Conservation (phyloP, 2,797 vertebrate species). For the Hafferia zeledoni region DNA sequence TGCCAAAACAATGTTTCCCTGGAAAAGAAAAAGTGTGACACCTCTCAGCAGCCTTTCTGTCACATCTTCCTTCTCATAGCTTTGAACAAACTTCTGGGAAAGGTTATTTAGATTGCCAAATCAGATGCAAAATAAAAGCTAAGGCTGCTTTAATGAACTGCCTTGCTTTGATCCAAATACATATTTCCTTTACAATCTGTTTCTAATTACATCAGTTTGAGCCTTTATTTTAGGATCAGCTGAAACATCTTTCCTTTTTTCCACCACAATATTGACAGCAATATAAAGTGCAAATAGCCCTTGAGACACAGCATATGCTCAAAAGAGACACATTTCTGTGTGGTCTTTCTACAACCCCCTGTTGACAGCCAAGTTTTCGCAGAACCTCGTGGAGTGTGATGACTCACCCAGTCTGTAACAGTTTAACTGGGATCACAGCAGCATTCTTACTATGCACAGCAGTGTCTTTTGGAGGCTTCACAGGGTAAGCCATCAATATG, state of each 20-base stretch:
- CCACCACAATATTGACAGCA: not conserved
- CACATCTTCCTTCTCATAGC: not conserved
- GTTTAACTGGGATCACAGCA: slow-evolving; percentile 45
- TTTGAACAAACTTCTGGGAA: not conserved
- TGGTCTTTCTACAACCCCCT: not conserved
- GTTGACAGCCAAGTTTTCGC: not conserved
- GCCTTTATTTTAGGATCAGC: not conserved
- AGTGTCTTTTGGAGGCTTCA: slow-evolving; percentile 14
- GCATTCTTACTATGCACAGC: slow-evolving; percentile 28
- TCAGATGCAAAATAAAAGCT: not conserved
- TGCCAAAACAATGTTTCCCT: not conserved
- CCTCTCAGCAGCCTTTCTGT: not conserved
- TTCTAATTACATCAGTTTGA: not conserved
- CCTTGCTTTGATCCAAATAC: not conserved
- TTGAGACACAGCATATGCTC: accelerated
- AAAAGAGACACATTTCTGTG: not conserved
- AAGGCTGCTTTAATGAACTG: not conserved
- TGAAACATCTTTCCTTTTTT: not conserved
- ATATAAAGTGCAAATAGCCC: not conserved
- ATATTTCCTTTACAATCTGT: not conserved
- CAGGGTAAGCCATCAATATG: slow-evolving; percentile 6
- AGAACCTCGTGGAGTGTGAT: not conserved
- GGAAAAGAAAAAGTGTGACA: not conserved
- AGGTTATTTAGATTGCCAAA: not conserved
- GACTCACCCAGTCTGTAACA: not conserved